A percentile compares a stretch with the other conserved stretches of the same genome.
These are phyloP conservation scores for Florisuga fusca DNA, from an alignment of 2,797 vertebrate genomes.

Conservation along the genomic window DNA sequence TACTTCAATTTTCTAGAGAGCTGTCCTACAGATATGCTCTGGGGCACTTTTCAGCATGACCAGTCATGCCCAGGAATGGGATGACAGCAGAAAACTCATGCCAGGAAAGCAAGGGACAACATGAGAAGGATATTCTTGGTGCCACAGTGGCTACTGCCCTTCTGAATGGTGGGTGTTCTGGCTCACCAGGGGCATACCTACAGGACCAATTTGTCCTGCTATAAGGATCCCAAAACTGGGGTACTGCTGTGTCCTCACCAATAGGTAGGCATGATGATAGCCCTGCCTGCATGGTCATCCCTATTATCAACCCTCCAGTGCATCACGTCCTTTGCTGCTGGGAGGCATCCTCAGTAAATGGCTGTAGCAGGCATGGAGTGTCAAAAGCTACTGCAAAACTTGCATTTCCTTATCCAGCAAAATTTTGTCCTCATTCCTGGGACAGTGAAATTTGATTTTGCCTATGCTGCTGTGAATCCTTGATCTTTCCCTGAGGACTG, in stretches of 20 bases:
- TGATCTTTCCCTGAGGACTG: conserved; percentile 35
- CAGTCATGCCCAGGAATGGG: background rate
- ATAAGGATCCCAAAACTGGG: background rate
- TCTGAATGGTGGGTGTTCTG: background rate
- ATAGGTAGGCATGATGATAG: background rate
- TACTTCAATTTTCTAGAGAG: background rate
- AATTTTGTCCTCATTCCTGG: conserved; percentile 24
- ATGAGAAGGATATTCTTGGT: background rate
- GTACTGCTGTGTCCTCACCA: background rate
- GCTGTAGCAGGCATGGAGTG: fast-evolving
- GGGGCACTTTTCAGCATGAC: background rate
- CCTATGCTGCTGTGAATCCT: conserved; percentile 5
- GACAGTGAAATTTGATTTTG: conserved; percentile 38
- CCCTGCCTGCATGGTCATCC: background rate
- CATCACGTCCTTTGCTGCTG: background rate
- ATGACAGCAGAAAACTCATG: background rate
- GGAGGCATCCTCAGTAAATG: background rate
- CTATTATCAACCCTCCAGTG: fast-evolving
- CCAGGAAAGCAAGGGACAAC: background rate
- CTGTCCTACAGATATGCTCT: background rate
- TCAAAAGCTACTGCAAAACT: background rate
- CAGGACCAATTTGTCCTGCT: background rate
- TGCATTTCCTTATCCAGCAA: background rate
- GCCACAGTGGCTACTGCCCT: background rate
- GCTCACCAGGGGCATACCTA: background rate